Evolutionary conservation across 2,888 invertebrate genomes (phyloP), one percentile per base, ranked within the genome.

Genomic region (Trisateles emortualis): DNA sequence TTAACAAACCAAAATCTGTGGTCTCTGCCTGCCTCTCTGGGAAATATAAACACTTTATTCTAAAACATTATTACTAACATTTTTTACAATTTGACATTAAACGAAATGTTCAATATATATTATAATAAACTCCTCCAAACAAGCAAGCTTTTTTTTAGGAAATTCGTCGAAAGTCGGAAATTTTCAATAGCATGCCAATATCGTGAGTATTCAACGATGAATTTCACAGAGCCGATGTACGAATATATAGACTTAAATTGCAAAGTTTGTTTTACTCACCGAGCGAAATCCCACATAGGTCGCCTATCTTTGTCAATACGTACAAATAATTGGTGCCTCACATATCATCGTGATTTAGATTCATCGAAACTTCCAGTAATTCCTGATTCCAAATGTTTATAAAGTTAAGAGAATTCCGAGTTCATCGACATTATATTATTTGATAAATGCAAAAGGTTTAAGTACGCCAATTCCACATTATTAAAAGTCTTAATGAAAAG

Each of bases 401-500:
- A 59, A 67, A 59, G 49, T 44, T 22, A 19, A 32, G 62, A 59
- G 38, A 62, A 45, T 54, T 16, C 43, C 45, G 50, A 51, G 62
- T 66, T 52, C 63, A 62, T 56, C 24, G 53, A 48, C 52, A 59
- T n/a, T n/a, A n/a, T n/a, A n/a, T n/a, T 52, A 63, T 62, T 44
- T 43, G 49, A n/a, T n/a, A 49, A 43, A 62, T 55, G 52, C 54
- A 43, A 59, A 60, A 68, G 60, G 65, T 64, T 46, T 68, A 63
- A 66, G 61, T 52, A 60, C 50, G 43, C 59, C 63, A 71, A 65
- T 68, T 64, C 64, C 49, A 76, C 77, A 78, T 81, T 80, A 83
- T 79, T 78, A 74, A n/a, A 79, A 76, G 67, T 77, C 76, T 75
- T 83, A 80, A 86, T 83, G 81, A 79, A 79, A 80, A 76, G 72